phyloP scores from a whole-genome alignment of 2,113 vertebrate genomes.

The Aphelocoma coerulescens region DNA sequence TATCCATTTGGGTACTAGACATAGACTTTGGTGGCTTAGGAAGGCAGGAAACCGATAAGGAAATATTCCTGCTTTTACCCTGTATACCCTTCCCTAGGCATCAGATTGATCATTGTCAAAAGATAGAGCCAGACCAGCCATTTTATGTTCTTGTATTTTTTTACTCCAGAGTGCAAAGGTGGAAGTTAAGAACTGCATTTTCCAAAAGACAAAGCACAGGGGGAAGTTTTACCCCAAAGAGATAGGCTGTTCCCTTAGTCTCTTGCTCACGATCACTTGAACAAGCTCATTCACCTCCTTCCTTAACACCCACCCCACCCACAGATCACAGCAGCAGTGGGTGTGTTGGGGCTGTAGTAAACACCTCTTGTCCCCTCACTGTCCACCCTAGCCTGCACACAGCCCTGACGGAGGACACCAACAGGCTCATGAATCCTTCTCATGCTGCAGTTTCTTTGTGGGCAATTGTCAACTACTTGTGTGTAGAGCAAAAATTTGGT shows the following conservation, averaged over 20 bases:
- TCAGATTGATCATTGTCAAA: background rate
- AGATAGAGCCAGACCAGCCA: background rate
- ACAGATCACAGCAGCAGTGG: background rate
- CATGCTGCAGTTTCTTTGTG: background rate
- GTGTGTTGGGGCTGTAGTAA: background rate
- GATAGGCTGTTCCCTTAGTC: background rate
- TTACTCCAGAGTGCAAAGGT: background rate
- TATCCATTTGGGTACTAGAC: background rate
- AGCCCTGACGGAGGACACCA: accelerated
- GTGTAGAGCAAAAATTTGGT: background rate
- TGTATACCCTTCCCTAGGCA: background rate
- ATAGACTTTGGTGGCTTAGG: background rate
- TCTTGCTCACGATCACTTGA: background rate
- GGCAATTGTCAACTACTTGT: background rate
- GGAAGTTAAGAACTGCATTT: background rate
- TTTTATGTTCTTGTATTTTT: background rate
- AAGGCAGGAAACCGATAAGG: background rate
- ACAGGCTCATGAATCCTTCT: background rate
- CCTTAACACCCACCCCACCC: background rate
- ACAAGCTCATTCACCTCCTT: background rate
- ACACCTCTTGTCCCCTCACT: background rate
- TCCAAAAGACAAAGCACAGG: background rate
- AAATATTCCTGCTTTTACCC: background rate
- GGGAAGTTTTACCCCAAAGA: background rate
- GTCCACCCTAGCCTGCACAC: background rate